Percentiles rank a stretch among this genome's conserved stretches.
phyloP scores from a whole-genome alignment of 2,113 vertebrate genomes.

The Ahaetulla prasina region DNA sequence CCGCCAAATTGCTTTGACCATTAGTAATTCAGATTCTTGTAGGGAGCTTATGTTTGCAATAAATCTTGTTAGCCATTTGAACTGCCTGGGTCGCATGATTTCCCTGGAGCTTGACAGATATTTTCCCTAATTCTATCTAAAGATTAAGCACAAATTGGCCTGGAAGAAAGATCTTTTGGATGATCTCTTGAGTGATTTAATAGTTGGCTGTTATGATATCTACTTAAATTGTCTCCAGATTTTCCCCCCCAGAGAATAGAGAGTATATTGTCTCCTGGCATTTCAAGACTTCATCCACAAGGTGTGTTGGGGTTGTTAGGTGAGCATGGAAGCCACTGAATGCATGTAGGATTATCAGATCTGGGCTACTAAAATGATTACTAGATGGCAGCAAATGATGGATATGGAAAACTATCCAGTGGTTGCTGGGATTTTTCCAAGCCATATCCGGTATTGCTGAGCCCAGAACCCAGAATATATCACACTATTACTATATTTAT shows the following conservation, averaged over 20 bases:
- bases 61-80: not conserved
- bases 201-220: not conserved
- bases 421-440: not conserved
- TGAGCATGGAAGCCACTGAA: not conserved
- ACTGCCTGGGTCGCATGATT: not conserved
- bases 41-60: not conserved
- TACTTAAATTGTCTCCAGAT: not conserved
- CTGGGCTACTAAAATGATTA: not conserved
- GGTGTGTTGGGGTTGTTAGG: not conserved
- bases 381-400: not conserved
- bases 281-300: not conserved
- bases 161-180: not conserved
- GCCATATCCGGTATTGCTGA: not conserved
- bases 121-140: not conserved
- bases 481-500: not conserved
- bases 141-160: not conserved
- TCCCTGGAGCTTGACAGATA: not conserved
- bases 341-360: not conserved
- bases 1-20: not conserved
- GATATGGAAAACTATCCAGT: not conserved
- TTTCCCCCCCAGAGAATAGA: not conserved
- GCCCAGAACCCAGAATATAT: not conserved
- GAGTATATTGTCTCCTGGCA: not conserved
- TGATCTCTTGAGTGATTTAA: not conserved
- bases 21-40: not conserved